Base-by-base conservation (phyloP, 2,113 vertebrate species). In the Ageneiosus marmoratus region DNA sequence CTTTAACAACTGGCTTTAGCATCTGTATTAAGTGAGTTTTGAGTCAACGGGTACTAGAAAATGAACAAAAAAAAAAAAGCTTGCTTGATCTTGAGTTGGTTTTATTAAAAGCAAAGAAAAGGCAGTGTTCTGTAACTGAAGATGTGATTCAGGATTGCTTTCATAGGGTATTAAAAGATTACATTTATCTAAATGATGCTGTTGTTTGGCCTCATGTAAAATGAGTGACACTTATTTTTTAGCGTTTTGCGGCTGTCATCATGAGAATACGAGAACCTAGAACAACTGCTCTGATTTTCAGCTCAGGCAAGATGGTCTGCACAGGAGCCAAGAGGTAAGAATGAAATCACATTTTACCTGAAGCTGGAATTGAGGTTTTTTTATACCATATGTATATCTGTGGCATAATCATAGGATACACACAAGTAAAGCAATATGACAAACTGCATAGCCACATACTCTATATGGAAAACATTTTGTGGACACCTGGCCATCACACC, bases 181-280 rank as follows among this genome's bases (percentile, higher is more conserved):
- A 10, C 22, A 5, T 24, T 41, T 20, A 5, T 46, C 11, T 46
- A 6, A 46, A 72, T 48, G 24, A n/a, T 48, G 44, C n/a, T 73
- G 5, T 44, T 41, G 13, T 73, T 48, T 20, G 5, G 24, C 44
- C n/a, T 48, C 13, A 27, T 24, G n/a, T 72, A n/a, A 32, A 29
- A 32, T 73, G 4, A 12, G 5, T 62, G n/a, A 1, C 2, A 15
- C 67, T 77, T 56, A 12, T 44, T 91, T 95, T 41, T 87, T 79
- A 99, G 98, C 97, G 98, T 91, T 99, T 99, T 94, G 98, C 98
- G 92, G 98, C 98, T 0, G 98, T 99, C 51, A 99, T 99, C 88
- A 99, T 99, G 98, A 97, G 98, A 92, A 99, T 99, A 95, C 95
- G 98, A 94, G 98, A 99, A 86, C 98, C 98, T 56, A 95, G 98